These are phyloP conservation scores for Embiotoca jacksoni DNA, from an alignment of 2,113 vertebrate genomes.

Conservation along the genomic window DNA sequence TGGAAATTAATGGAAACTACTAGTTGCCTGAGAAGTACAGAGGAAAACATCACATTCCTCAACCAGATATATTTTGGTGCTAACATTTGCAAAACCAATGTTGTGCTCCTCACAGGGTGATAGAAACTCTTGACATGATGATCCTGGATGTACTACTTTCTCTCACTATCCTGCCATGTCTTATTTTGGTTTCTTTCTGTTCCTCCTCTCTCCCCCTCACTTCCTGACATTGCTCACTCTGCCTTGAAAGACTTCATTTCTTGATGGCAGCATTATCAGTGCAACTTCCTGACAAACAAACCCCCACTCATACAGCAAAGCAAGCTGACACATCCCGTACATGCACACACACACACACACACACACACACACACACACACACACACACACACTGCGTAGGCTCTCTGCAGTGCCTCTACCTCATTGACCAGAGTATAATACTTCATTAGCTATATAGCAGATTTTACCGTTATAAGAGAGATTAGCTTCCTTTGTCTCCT, in stretches of 20 bases:
- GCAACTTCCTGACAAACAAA: slow-evolving; percentile 63
- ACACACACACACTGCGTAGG: slow-evolving; percentile 34
- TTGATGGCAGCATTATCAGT: slow-evolving; percentile 57
- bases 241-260: slow-evolving; percentile 66
- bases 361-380: slow-evolving; percentile 12
- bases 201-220: slow-evolving; percentile 16
- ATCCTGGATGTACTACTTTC: no score
- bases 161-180: no score
- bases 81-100: background rate
- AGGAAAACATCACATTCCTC: no score
- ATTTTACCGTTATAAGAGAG: slow-evolving; percentile 76
- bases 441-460: slow-evolving; percentile 80
- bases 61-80: background rate
- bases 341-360: slow-evolving; percentile 4
- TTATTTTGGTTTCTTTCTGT: slow-evolving; percentile 1
- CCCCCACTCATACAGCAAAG: slow-evolving; percentile 44
- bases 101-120: background rate
- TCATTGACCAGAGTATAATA: slow-evolving; percentile 75
- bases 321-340: slow-evolving; percentile 2
- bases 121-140: background rate
- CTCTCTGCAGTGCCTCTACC: slow-evolving; percentile 66
- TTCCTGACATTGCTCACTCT: slow-evolving; percentile 55
- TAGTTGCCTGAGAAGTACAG: no score
- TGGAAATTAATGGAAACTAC: no score
- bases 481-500: slow-evolving; percentile 76